phyloP scores from a whole-genome alignment of 2,888 invertebrate genomes.

The Macrosiphum euphorbiae region DNA sequence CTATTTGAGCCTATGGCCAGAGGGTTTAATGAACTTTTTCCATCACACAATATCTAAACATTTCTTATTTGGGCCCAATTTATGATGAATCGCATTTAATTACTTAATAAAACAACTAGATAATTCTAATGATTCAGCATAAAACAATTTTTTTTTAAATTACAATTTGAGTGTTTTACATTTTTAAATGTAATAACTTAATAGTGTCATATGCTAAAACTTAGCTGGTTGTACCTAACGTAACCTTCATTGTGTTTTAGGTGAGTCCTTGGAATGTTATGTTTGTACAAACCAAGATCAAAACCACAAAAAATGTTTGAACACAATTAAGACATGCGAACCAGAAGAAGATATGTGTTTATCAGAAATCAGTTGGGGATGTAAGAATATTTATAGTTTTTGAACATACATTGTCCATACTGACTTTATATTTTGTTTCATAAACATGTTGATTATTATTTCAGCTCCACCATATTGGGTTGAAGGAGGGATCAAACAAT shows the following conservation, averaged over 20 bases:
- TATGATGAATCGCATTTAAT: not conserved
- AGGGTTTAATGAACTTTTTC: not conserved
- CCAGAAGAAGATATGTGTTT: slow-evolving; percentile 88
- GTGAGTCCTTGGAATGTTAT: slow-evolving; percentile 88
- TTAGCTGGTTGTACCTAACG: not conserved
- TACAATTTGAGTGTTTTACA: not conserved
- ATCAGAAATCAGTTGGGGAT: slow-evolving; percentile 93
- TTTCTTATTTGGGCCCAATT: not conserved
- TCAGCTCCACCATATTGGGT: slow-evolving; percentile 94
- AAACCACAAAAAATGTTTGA: slow-evolving; percentile 92
- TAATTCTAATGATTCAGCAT: not conserved
- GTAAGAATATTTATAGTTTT: slow-evolving; percentile 71
- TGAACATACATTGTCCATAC: not conserved
- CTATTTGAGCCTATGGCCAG: not conserved
- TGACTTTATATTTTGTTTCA: slow-evolving; percentile 21
- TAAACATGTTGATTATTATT: slow-evolving; percentile 59
- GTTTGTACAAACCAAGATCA: slow-evolving; percentile 94
- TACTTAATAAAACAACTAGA: not conserved
- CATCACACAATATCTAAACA: not conserved
- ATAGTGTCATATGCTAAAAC: not conserved
- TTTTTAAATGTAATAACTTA: not conserved
- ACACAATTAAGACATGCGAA: slow-evolving; percentile 91
- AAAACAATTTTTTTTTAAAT: not conserved
- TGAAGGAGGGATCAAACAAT: slow-evolving; percentile 91
- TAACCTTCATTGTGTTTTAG: slow-evolving; percentile 70